Conservation (phyloP, 2,797 vertebrate species). For the Helicolenus hilgendorfi region DNA sequence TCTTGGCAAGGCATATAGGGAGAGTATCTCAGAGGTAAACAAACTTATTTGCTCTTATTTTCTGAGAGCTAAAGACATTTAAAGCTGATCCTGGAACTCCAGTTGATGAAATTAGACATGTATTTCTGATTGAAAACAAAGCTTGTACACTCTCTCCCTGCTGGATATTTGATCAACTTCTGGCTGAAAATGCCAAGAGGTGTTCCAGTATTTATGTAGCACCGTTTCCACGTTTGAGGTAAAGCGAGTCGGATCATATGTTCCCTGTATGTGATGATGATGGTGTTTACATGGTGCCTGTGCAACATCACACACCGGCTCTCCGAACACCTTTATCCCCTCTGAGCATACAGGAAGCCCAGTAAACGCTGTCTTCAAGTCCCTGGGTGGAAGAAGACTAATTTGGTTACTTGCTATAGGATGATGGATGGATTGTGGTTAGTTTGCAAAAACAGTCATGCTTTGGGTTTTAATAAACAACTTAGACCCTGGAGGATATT, state of each 20-base stretch:
- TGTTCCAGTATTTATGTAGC: background rate
- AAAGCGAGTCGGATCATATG: constrained; percentile 1
- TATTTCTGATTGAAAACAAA: background rate
- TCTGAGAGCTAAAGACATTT: constrained; percentile 15
- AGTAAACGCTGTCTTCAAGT: constrained; percentile 50
- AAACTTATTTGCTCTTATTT: constrained; percentile 41
- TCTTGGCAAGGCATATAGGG: constrained; percentile 2
- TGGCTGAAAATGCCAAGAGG: background rate
- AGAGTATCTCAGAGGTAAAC: constrained; percentile 70
- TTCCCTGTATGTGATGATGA: constrained; percentile 34
- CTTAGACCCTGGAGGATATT: constrained; percentile 60
- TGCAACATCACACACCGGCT: constrained; percentile 65
- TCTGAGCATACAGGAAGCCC: constrained; percentile 49
- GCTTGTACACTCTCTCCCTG: background rate
- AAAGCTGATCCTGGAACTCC: background rate
- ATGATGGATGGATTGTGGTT: constrained; percentile 79
- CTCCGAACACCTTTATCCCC: constrained; percentile 61
- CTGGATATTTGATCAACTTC: background rate
- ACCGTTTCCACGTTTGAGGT: constrained; percentile 14
- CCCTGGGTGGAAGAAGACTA: constrained; percentile 53
- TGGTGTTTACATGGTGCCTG: constrained; percentile 63
- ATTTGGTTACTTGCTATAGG: constrained; percentile 59
- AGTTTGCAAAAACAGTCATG: constrained; percentile 72
- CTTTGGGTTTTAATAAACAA: constrained; percentile 79
- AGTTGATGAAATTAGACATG: background rate